These are phyloP conservation scores for Kryphioiulus occultus DNA, from an alignment of 2,888 invertebrate species.

Conservation along the genomic window DNA sequence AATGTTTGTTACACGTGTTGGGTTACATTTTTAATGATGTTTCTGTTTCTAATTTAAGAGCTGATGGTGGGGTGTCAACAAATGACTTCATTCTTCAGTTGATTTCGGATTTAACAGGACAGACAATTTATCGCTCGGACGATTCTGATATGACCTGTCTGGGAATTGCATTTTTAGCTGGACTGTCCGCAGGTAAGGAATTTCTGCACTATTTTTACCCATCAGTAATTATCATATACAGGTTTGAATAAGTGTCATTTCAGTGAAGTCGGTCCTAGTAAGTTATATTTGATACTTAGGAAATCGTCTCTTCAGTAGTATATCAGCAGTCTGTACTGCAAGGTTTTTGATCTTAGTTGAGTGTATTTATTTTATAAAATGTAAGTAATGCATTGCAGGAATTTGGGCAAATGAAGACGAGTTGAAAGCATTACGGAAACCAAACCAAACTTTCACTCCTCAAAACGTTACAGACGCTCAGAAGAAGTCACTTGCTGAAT, in stretches of 20 bases:
- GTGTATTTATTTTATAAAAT: too few relatives aligned
- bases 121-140: conserved; percentile 76
- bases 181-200: conserved; percentile 74
- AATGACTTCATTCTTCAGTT: conserved; percentile 92
- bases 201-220: not conserved
- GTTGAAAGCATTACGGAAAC: conserved; percentile 68
- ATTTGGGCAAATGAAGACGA: conserved; percentile 77
- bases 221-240: too few relatives aligned
- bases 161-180: conserved; percentile 87
- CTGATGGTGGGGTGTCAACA: conserved; percentile 93
- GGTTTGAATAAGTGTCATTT: too few relatives aligned
- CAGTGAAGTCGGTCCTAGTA: too few relatives aligned
- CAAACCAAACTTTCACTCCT: conserved; percentile 71
- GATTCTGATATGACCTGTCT: conserved; percentile 82
- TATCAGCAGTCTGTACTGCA: conserved; percentile 44
- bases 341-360: too few relatives aligned
- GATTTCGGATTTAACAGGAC: conserved; percentile 80
- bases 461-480: conserved; percentile 51
- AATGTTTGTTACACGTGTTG: conserved; percentile 18
- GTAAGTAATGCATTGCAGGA: conserved; percentile 65
- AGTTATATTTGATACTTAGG: too few relatives aligned
- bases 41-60: conserved; percentile 13
- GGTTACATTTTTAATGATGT: conserved; percentile 48
- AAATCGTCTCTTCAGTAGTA: not conserved
- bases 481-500: conserved; percentile 62